Evolutionary conservation across 2,888 invertebrate species (phyloP).

Genomic region (Cheilosia vulpina): DNA sequence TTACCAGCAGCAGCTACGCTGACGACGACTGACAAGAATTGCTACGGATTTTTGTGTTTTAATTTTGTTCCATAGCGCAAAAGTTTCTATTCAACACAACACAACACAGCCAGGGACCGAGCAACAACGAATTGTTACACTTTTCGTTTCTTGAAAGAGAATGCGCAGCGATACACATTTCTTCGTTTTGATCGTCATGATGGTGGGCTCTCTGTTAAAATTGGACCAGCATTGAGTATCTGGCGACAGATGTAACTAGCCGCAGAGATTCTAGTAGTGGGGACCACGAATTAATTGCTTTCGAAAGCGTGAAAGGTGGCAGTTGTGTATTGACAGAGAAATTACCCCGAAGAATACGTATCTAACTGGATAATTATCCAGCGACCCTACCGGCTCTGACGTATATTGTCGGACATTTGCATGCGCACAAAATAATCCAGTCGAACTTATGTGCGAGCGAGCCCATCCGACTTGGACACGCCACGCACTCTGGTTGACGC

Average conservation of each 20-base stretch:
- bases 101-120: background rate
- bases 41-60: slow-evolving; percentile 64
- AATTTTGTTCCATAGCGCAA: slow-evolving; percentile 57
- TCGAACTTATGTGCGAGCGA: background rate
- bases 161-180: slow-evolving; percentile 41
- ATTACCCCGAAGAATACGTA: slow-evolving; percentile 1
- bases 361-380: slow-evolving; percentile 16
- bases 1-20: background rate
- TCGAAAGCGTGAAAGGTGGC: slow-evolving; percentile 71
- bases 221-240: slow-evolving; percentile 35
- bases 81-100: slow-evolving; percentile 43
- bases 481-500: slow-evolving; percentile 1
- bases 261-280: slow-evolving; percentile 52
- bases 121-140: slow-evolving; percentile 58
- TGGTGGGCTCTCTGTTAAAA: slow-evolving; percentile 21
- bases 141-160: slow-evolving; percentile 62
- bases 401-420: slow-evolving; percentile 3
- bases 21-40: slow-evolving; percentile 52
- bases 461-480: background rate
- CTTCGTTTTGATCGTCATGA: slow-evolving; percentile 44
- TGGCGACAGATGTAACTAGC: slow-evolving; percentile 46
- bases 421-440: slow-evolving; percentile 5
- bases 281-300: slow-evolving; percentile 51
- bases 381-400: background rate
- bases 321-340: slow-evolving; percentile 17